These are phyloP conservation scores for Nannoperca australis DNA, from an alignment of 2,797 vertebrate species.

Conservation along the genomic window DNA sequence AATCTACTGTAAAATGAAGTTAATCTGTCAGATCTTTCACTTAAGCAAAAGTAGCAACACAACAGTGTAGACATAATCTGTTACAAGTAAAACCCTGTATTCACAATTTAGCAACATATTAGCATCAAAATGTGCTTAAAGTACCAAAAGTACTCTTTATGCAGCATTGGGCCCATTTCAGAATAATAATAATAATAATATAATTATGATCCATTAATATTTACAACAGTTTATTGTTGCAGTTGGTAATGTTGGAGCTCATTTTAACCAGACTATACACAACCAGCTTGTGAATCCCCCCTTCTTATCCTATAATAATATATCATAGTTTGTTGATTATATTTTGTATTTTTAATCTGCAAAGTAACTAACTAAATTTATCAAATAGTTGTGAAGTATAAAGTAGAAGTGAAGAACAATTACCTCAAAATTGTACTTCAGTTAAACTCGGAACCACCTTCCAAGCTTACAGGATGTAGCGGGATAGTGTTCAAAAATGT, in stretches of 20 bases:
- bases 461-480: no score
- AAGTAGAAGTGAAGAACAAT: background rate
- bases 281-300: no score
- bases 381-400: background rate
- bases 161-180: background rate
- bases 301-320: no score
- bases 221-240: background rate
- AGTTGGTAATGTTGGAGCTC: background rate
- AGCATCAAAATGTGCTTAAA: background rate
- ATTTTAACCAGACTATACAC: background rate
- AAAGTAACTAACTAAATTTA: no score
- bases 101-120: no score
- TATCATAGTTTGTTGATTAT: no score
- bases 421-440: background rate
- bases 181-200: no score
- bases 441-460: background rate
- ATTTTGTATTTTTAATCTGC: no score
- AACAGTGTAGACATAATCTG: no score
- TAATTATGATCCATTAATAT: background rate
- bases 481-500: background rate
- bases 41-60: background rate
- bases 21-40: background rate
- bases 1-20: background rate
- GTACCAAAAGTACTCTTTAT: background rate
- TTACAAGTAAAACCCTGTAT: no score